These are phyloP conservation scores for Dolichotis patagonum DNA, from an alignment of 2,113 vertebrate species.

Conservation along the genomic window DNA sequence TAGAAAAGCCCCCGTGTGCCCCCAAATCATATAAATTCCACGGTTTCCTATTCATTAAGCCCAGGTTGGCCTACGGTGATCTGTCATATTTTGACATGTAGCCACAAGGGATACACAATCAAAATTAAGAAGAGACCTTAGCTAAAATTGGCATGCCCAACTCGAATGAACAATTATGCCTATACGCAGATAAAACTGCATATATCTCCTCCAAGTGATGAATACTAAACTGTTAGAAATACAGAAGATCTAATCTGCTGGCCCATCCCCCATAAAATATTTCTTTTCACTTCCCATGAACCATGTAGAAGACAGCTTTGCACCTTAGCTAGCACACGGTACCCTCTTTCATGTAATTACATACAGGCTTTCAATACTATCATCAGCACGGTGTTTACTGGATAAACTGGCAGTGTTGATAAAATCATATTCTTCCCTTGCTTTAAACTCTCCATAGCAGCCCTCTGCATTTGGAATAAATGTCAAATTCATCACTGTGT, in stretches of 20 bases:
- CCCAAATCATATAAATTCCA: slow-evolving; percentile 63
- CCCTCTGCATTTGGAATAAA: slow-evolving; percentile 38
- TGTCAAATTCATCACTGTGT: background rate
- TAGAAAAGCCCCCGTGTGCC: slow-evolving; percentile 56
- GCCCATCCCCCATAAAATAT: slow-evolving; percentile 38
- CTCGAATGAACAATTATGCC: slow-evolving; percentile 55
- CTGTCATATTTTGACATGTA: slow-evolving; percentile 77
- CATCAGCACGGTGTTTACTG: background rate
- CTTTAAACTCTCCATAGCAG: background rate
- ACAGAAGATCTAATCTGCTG: slow-evolving; percentile 35
- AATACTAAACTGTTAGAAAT: slow-evolving; percentile 63
- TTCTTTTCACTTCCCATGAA: slow-evolving; percentile 40
- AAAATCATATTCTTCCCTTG: background rate
- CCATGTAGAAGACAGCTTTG: background rate
- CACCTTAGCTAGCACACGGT: background rate
- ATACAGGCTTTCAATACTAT: background rate
- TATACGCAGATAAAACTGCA: slow-evolving; percentile 62
- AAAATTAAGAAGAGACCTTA: slow-evolving; percentile 79
- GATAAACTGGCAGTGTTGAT: background rate
- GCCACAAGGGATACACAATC: slow-evolving; percentile 69
- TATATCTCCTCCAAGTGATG: slow-evolving; percentile 62
- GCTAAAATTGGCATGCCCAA: slow-evolving; percentile 70
- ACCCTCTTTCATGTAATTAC: background rate
- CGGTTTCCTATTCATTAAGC: slow-evolving; percentile 73
- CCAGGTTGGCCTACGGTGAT: slow-evolving; percentile 53